Conservation (phyloP, 2,888 invertebrate species). For the Polyommatus icarus region DNA sequence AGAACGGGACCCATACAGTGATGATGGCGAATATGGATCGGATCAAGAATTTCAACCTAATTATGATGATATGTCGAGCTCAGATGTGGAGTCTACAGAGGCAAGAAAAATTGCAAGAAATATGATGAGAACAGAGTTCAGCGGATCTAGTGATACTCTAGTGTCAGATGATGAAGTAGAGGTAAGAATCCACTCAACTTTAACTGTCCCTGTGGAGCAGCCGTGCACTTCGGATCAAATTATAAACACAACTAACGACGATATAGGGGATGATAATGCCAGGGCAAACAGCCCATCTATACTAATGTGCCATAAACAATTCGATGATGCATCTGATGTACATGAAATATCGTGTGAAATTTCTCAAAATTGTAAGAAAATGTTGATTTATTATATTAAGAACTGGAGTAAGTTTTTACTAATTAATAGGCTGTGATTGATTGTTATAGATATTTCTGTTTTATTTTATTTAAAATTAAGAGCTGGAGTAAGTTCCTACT, state of each 20-base stretch:
- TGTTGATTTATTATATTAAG: too few relatives aligned
- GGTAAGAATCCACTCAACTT: slow-evolving; percentile 20
- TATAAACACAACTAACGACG: slow-evolving; percentile 4
- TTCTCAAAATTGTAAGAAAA: slow-evolving; percentile 32
- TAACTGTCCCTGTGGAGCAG: slow-evolving; percentile 13
- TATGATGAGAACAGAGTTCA: slow-evolving; percentile 19
- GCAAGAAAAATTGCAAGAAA: background rate
- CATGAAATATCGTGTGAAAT: slow-evolving; percentile 31
- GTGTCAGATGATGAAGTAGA: slow-evolving; percentile 20
- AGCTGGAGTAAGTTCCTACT: too few relatives aligned
- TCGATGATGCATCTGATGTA: background rate
- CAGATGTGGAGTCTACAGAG: slow-evolving; percentile 32
- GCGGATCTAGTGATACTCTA: slow-evolving; percentile 25
- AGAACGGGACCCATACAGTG: slow-evolving; percentile 37
- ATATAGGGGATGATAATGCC: background rate
- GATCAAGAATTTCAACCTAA: slow-evolving; percentile 36
- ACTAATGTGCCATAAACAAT: too few relatives aligned
- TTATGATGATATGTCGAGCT: slow-evolving; percentile 35
- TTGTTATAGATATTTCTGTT: too few relatives aligned
- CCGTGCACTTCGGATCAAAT: slow-evolving; percentile 5
- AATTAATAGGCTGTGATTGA: too few relatives aligned
- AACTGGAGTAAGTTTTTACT: too few relatives aligned
- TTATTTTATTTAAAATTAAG: too few relatives aligned
- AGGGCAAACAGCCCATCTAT: too few relatives aligned
- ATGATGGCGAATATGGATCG: slow-evolving; percentile 37